Base-by-base conservation (phyloP, 2,888 invertebrate genomes). In the Listrodromus nycthemerus region DNA sequence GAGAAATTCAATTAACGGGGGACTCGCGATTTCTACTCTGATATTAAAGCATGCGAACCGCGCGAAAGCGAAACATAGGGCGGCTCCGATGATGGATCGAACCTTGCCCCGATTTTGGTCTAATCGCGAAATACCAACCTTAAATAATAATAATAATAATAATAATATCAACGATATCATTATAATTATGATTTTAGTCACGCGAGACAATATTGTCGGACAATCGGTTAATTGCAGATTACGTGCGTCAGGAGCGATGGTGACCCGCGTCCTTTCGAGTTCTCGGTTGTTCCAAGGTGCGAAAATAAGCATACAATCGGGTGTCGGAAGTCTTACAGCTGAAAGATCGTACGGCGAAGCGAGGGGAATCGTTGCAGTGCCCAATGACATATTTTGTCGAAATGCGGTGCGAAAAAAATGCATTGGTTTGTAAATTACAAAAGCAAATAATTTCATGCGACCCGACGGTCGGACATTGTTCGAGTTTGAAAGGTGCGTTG, bases 401-500 rank as follows among this genome's bases (percentile, higher is more conserved):
- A 52, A 19, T 52, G 6, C 5, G 1, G 50, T 6, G 19, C n/a
- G n/a, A 13, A 7, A 52, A 41, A 41, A 13, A 41, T 41, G 41
- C 41, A 13, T 41, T 3, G 8, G 7, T 33, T 33, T 33, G 19
- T 52, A 19, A 52, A 10, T 52, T 21, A 19, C 5, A 19, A 41
- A 4, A 37, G 2, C 4, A 65, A 41, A 24, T 50, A 52, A 65
- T 27, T 16, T 27, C 8, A 13, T 30, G 16, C 58, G 58, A 58
- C 16, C 58, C 63, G 21, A 33, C 48, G 58, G 4, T 30, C 4
- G 2, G 50, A 50, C 50, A 50, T 7, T 19, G 1, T 19, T 33
- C 30, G 73, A 52, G 16, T 66, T 21, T 33, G 5, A 21, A 33
- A 86, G 81, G 88, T 86, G 77, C 89, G 86, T 89, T 87, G 89